phyloP scores from a whole-genome alignment of 2,113 vertebrate species.

The Speoplatyrhinus poulsoni region DNA sequence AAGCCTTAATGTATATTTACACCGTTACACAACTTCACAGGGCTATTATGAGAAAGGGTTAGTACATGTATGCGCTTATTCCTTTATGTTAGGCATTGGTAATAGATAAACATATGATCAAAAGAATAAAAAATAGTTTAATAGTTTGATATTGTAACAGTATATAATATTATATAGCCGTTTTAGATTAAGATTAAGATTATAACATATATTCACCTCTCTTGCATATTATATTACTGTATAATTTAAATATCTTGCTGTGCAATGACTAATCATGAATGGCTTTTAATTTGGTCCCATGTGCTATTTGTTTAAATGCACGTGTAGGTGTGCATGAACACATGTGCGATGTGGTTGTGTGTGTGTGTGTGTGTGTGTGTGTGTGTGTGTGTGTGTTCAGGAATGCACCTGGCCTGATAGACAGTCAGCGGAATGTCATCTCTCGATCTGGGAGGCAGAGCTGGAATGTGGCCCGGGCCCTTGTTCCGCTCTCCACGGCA shows the following conservation, averaged over 20 bases:
- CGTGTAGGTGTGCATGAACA: conserved; percentile 10
- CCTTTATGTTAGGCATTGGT: background rate
- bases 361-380: conserved; percentile 19
- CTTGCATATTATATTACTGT: background rate
- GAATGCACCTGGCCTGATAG: conserved; percentile 78
- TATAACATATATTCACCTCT: background rate
- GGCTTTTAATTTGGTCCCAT: conserved; percentile 11
- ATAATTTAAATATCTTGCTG: conserved; percentile 1
- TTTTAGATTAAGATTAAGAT: background rate
- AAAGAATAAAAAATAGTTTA: no score
- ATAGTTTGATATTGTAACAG: no score
- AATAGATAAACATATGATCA: no score
- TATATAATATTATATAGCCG: no score
- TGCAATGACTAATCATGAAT: conserved; percentile 19
- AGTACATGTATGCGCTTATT: background rate
- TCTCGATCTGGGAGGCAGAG: conserved; percentile 72
- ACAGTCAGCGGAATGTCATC: conserved; percentile 74
- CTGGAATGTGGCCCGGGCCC: conserved; percentile 76
- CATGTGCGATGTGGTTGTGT: background rate
- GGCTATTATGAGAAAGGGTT: background rate
- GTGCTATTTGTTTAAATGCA: conserved; percentile 18
- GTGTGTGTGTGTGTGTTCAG: conserved; percentile 48
- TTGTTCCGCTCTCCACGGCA: conserved; percentile 67
- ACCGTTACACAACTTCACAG: no score
- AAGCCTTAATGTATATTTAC: conserved; percentile 4